Base-by-base conservation (phyloP, 2,797 vertebrate species). In the Glossophaga mutica region DNA sequence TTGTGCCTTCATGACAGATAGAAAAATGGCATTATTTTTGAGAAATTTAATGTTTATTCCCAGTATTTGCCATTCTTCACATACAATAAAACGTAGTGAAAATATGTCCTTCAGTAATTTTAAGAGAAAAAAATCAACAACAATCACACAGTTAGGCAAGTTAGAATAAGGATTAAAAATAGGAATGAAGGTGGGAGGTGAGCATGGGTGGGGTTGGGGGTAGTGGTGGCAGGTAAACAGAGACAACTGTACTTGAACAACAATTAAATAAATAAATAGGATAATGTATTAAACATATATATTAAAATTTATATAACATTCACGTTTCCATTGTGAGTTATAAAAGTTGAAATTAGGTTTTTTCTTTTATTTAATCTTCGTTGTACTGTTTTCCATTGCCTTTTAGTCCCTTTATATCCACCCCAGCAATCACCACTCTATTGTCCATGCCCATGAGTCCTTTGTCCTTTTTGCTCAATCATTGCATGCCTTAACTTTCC, bases 81-180 rank as follows among this genome's bases (percentile, higher is more conserved):
- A 70, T 93, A 90, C 0, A 81, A 87, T 86, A 90, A 94, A 79
- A 62, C 14, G 68, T 32, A 78, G 68, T 71, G 12, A 86, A 93
- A 88, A 70, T 24, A 1, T 92, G 15, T 71, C n/a, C 55, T 84
- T 68, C 42, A 19, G 39, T 68, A 32, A 50, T 16, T 92, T 94
- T 44, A 95, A 94, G 70, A 92, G 32, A 76, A 92, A 8, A 71
- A 34, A 97, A 71, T 84, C 22, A 94, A 70, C n/a, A 87, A 83
- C 6, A 93, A 79, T 6, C 9, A 48, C 11, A 88, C 16, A 44
- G 34, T 12, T 15, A 85, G 42, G 26, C 19, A 93, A 55, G 39
- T 81, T 21, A 88, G 22, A 87, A 48, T 87, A 81, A 92, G 2
- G 3, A 39, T 94, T 14, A 95, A 90, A 90, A 89, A 50, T 22